phyloP scores from a whole-genome alignment of 2,797 vertebrate genomes.

The Sebastes matsubarae region DNA sequence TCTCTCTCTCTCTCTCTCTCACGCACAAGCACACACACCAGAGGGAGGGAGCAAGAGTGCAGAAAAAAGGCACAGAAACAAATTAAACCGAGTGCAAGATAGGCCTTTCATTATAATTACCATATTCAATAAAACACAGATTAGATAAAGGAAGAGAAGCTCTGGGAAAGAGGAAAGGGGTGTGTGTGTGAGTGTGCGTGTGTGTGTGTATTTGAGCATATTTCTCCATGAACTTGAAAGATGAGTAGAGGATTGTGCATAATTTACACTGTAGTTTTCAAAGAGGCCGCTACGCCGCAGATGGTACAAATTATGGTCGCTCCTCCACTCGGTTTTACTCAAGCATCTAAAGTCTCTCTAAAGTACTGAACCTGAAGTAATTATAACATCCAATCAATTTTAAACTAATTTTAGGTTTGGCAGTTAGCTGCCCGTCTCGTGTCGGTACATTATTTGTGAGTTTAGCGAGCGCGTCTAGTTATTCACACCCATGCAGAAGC shows the following conservation, averaged over 20 bases:
- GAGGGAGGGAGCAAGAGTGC: constrained; percentile 47
- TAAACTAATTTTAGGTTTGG: constrained; percentile 53
- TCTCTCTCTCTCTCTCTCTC: not conserved
- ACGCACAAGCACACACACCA: constrained; percentile 31
- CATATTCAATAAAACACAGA: constrained; percentile 80
- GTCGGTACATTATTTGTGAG: constrained; percentile 37
- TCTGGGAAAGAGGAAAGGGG: constrained; percentile 53
- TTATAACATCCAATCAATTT: constrained; percentile 60
- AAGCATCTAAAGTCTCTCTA: constrained; percentile 49
- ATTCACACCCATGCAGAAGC: constrained; percentile 13
- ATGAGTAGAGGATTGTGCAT: constrained; percentile 65
- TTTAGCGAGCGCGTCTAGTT: not conserved
- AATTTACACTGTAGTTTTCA: constrained; percentile 64
- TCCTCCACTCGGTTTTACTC: constrained; percentile 44
- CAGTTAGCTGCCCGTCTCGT: constrained; percentile 30
- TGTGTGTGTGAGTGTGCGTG: not conserved
- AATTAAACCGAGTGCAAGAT: constrained; percentile 80
- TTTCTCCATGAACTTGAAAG: constrained; percentile 62
- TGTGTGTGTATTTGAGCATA: constrained; percentile 36
- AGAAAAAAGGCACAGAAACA: constrained; percentile 75
- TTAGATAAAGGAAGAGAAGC: constrained; percentile 75
- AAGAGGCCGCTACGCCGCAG: constrained; percentile 48
- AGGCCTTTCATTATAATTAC: constrained; percentile 82
- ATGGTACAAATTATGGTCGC: constrained; percentile 56
- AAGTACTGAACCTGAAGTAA: constrained; percentile 61